Conservation (phyloP, 2,797 vertebrate genomes). For the Podarcis lilfordi region DNA sequence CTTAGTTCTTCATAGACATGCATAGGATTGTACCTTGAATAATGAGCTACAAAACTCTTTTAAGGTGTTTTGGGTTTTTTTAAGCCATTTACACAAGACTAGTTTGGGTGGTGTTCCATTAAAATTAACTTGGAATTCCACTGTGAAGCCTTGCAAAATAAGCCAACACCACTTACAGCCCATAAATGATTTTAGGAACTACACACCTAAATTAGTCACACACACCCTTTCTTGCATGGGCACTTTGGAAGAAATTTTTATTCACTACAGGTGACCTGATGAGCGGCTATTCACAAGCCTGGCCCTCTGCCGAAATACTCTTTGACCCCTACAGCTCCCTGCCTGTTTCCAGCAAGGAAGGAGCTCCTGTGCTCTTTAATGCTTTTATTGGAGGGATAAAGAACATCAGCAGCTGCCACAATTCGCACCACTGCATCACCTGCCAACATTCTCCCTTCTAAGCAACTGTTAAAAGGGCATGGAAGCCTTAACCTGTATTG, state of each 20-base stretch:
- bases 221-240: not conserved
- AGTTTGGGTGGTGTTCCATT: not conserved
- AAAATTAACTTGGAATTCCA: not conserved
- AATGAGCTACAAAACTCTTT: not conserved
- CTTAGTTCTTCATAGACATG: not conserved
- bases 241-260: not conserved
- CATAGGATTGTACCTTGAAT: not conserved
- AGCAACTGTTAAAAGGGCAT: not conserved
- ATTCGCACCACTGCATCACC: not conserved
- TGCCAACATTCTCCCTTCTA: slow-evolving; percentile 6
- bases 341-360: not conserved
- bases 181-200: not conserved
- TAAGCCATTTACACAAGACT: not conserved
- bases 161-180: not conserved
- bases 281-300: not conserved
- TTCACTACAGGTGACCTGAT: not conserved
- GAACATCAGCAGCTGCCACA: not conserved
- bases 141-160: not conserved
- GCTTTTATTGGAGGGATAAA: not conserved
- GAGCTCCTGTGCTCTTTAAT: not conserved
- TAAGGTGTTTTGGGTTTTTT: not conserved
- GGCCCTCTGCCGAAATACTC: not conserved
- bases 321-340: not conserved
- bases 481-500: not conserved
- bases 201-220: not conserved